These are phyloP conservation scores for Paralvinella palmiformis DNA, from an alignment of 1,140 invertebrate species.

Conservation along the genomic window DNA sequence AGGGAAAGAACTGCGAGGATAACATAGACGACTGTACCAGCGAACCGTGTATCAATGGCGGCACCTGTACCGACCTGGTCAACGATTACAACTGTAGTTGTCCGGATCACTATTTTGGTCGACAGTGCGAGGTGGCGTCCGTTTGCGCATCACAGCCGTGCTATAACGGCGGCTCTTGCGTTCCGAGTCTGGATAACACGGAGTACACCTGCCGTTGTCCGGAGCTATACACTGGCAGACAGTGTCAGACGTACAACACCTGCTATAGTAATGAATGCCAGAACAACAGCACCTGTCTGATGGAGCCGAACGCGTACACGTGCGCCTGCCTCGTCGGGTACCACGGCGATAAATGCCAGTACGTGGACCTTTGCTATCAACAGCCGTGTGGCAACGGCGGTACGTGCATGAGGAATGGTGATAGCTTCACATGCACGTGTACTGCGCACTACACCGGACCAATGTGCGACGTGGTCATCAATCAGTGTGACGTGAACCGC, in stretches of 20 bases:
- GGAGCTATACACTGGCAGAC: constrained; percentile 22
- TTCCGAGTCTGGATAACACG: constrained; percentile 22
- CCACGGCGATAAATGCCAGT: constrained; percentile 30
- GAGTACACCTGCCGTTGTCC: constrained; percentile 28
- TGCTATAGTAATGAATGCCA: constrained; percentile 49
- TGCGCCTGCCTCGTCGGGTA: constrained; percentile 33
- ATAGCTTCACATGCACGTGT: constrained; percentile 13
- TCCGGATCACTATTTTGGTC: constrained; percentile 1
- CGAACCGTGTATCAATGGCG: constrained; percentile 35
- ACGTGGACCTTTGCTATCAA: constrained; percentile 14
- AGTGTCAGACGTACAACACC: constrained; percentile 19
- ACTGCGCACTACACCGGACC: constrained; percentile 10
- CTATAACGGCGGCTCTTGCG: constrained; percentile 31
- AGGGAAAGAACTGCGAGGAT: constrained; percentile 87
- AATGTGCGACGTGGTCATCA: constrained; percentile 13
- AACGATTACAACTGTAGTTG: constrained; percentile 6
- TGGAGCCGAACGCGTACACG: constrained; percentile 16
- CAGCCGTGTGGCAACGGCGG: constrained; percentile 21
- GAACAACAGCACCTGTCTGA: constrained; percentile 85
- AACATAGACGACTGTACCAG: constrained; percentile 31
- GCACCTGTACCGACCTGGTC: constrained; percentile 28
- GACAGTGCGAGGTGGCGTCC: constrained; percentile 53
- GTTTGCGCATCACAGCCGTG: constrained; percentile 72
- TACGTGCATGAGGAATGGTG: constrained; percentile 11
- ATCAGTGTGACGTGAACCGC: constrained; percentile 8